phyloP scores from a whole-genome alignment of 2,797 vertebrate genomes.

The Acrocephalus scirpaceus region DNA sequence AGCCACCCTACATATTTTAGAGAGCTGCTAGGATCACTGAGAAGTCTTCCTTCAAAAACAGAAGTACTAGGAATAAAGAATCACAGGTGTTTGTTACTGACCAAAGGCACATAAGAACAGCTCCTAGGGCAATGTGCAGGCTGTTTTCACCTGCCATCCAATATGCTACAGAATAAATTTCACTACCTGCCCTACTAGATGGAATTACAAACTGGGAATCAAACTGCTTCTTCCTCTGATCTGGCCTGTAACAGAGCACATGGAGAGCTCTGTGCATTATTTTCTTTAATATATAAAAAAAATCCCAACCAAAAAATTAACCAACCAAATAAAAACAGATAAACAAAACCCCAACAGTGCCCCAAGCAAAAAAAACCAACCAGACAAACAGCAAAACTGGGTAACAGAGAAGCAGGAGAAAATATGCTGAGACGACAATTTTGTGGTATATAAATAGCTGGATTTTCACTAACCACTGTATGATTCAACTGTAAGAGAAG shows the following conservation, averaged over 20 bases:
- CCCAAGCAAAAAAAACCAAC: neutral
- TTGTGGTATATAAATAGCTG: neutral
- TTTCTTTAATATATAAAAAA: neutral
- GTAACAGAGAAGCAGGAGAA: neutral
- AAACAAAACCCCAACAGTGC: neutral
- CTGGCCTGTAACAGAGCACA: neutral
- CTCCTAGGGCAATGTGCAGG: neutral
- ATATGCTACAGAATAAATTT: neutral
- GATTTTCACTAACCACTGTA: neutral
- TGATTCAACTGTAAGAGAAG: neutral
- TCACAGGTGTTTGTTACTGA: neutral
- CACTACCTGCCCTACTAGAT: neutral
- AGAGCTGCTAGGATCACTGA: neutral
- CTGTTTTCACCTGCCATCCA: fast-evolving
- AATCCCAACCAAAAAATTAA: neutral
- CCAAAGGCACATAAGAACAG: neutral
- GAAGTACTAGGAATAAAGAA: neutral
- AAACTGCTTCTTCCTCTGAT: neutral
- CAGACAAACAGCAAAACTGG: neutral
- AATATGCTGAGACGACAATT: neutral
- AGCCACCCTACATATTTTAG: neutral
- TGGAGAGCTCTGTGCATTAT: neutral
- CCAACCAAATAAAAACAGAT: neutral
- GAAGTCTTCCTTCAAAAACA: neutral
- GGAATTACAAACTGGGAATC: neutral